Percentiles rank a stretch among this genome's conserved stretches.
phyloP scores from a whole-genome alignment of 1,140 invertebrate species.

The Polyergus mexicanus region DNA sequence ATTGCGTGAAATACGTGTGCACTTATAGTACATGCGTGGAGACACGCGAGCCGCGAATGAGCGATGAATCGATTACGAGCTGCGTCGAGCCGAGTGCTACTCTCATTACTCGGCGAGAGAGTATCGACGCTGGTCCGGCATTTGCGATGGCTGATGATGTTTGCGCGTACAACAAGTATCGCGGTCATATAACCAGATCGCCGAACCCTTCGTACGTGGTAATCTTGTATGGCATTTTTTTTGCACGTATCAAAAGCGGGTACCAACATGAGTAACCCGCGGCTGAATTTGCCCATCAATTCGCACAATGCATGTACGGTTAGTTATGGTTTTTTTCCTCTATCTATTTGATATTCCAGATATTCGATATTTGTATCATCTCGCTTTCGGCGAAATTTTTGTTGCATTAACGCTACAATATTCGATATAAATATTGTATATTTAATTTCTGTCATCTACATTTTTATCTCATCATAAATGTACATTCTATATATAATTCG shows the following conservation, averaged over 20 bases:
- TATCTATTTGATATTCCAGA: not conserved
- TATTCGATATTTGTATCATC: not conserved
- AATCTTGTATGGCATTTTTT: slow-evolving; percentile 41
- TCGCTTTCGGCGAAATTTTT: not conserved
- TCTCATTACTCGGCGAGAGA: not conserved
- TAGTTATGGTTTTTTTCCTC: slow-evolving; percentile 1
- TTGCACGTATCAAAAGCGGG: not conserved
- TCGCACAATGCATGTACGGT: not conserved
- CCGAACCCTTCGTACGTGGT: not conserved
- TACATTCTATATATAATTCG: not conserved
- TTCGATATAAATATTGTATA: not conserved
- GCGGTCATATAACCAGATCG: slow-evolving; percentile 43
- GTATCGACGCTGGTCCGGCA: not conserved
- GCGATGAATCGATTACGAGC: slow-evolving; percentile 51
- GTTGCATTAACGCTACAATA: not conserved
- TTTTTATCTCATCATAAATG: not conserved
- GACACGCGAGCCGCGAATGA: slow-evolving; percentile 34
- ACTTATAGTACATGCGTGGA: no score
- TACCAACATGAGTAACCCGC: slow-evolving; percentile 15
- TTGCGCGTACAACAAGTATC: slow-evolving; percentile 38
- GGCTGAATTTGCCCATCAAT: slow-evolving; percentile 40
- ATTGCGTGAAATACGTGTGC: slow-evolving; percentile 27
- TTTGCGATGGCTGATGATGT: slow-evolving; percentile 44
- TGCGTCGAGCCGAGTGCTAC: slow-evolving; percentile 47
- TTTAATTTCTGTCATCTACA: not conserved